phyloP scores from a whole-genome alignment of 2,113 vertebrate species.

The Labrus mixtus region DNA sequence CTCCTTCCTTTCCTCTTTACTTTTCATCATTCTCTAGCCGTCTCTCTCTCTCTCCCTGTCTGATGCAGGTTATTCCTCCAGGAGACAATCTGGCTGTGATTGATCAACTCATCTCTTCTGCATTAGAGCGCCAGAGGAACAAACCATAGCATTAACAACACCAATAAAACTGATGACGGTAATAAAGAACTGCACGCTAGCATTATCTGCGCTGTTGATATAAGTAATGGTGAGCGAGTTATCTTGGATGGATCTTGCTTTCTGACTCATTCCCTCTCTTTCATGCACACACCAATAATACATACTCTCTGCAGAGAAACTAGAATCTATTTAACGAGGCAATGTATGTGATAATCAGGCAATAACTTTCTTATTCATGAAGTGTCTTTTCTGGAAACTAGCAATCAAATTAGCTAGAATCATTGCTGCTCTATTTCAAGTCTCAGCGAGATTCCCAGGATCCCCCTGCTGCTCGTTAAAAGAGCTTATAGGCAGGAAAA shows the following conservation, averaged over 20 bases:
- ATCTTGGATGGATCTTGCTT: slow-evolving; percentile 55
- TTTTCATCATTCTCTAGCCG: slow-evolving; percentile 40
- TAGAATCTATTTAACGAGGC: slow-evolving; percentile 37
- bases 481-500: slow-evolving; percentile 64
- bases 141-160: slow-evolving; percentile 76
- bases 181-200: slow-evolving; percentile 73
- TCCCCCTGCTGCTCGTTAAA: slow-evolving; percentile 50
- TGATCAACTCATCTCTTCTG: slow-evolving; percentile 81
- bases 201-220: slow-evolving; percentile 70
- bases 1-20: slow-evolving; percentile 17
- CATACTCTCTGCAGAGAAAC: slow-evolving; percentile 8
- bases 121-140: slow-evolving; percentile 74
- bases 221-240: slow-evolving; percentile 69
- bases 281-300: slow-evolving; percentile 19
- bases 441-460: slow-evolving; percentile 55
- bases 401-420: slow-evolving; percentile 55
- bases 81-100: slow-evolving; percentile 78
- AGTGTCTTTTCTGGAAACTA: slow-evolving; percentile 38
- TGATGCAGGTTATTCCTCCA: slow-evolving; percentile 64
- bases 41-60: slow-evolving; percentile 26
- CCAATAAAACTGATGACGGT: slow-evolving; percentile 80
- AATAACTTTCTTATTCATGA: slow-evolving; percentile 56
- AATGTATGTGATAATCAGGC: slow-evolving; percentile 62
- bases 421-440: slow-evolving; percentile 16
- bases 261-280: slow-evolving; percentile 19